Base-by-base conservation (phyloP, 2,113 vertebrate species). In the Daphoenositta chrysoptera region DNA sequence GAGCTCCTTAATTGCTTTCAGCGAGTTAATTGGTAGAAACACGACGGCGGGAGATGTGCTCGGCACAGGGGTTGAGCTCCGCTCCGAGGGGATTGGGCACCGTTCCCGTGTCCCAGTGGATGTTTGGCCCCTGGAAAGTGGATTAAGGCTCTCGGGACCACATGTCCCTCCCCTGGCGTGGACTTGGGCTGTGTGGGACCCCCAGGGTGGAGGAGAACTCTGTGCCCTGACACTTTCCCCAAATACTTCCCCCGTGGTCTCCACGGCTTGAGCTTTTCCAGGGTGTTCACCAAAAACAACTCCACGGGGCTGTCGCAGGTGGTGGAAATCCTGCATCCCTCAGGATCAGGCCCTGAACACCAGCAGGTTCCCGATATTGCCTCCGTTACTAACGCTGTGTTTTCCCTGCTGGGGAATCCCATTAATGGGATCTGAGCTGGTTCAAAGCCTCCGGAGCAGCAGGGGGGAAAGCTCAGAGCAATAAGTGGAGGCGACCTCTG, bases 101-200 rank as follows among this genome's bases (percentile, higher is more conserved):
- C 10, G 1, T 3, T 54, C 60, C 63, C 0, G 0, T 0, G 0
- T 16, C 40, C 27, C 6, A 2, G 35, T 0, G 53, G 39, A 0
- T 4, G 21, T 14, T 54, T 2, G 1, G 33, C 9, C 15, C 39
- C 28, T 2, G 8, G 6, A 1, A 1, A 15, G 26, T 1, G 44
- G 39, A 24, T 47, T 18, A 0, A n/a, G 14, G 37, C 9, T 27
- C 51, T n/a, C 0, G 7, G 61, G 48, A 42, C 15, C 51, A 2
- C 2, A 0, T 2, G 19, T 9, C 37, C n/a, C n/a, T 57, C 3
- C 0, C 40, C 6, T 7, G 21, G 44, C 0, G 4, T n/a, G 57
- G 70, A 0, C 0, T 1, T 16, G 61, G 51, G 61, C 53, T 21
- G 14, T 1, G 8, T 28, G 48, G 7, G 63, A 83, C 61, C 57